Evolutionary conservation across 2,113 vertebrate genomes (phyloP).

Genomic region (Clarias macrocephalus): DNA sequence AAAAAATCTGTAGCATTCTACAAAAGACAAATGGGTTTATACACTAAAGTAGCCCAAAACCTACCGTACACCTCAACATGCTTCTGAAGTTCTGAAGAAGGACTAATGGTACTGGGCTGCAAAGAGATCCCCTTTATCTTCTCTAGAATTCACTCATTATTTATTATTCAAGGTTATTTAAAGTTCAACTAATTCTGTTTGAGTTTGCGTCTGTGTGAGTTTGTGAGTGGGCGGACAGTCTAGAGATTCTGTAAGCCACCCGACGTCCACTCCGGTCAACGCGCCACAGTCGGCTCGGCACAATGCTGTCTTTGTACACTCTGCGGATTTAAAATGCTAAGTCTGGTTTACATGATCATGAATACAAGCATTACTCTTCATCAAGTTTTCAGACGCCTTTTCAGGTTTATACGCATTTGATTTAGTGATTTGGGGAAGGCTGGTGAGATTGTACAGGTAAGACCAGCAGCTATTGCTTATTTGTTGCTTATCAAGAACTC

Average conservation of each 20-base stretch:
- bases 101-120: slow-evolving; percentile 5
- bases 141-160: not conserved
- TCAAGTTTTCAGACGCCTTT: not conserved
- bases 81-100: not conserved
- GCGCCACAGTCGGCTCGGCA: too few relatives aligned
- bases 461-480: not conserved
- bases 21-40: too few relatives aligned
- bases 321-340: not conserved
- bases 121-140: not conserved
- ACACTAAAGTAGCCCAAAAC: too few relatives aligned
- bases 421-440: not conserved
- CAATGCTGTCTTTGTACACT: not conserved
- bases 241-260: not conserved
- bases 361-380: not conserved
- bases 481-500: slow-evolving; percentile 28
- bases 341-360: not conserved
- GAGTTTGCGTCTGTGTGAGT: not conserved
- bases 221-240: slow-evolving; percentile 2
- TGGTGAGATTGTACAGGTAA: not conserved
- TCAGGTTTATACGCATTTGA: not conserved
- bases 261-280: not conserved
- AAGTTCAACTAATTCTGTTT: slow-evolving; percentile 11
- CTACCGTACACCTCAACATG: not conserved
- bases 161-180: not conserved
- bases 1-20: not conserved